Conservation (phyloP, 2,113 vertebrate genomes). For the Rhinopomastus cyanomelas region DNA sequence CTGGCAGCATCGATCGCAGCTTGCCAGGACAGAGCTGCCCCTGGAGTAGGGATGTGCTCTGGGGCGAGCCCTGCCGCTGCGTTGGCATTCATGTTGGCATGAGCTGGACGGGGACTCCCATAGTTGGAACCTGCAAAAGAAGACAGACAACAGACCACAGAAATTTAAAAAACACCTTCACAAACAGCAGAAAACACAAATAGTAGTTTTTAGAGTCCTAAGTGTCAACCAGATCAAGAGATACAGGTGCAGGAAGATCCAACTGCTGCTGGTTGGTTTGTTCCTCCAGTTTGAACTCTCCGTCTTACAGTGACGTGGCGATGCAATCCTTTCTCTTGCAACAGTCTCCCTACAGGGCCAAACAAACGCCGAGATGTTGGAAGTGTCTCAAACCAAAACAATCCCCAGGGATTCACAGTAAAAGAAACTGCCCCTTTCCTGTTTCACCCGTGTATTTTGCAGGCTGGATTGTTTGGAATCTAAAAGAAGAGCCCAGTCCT, state of each 20-base stretch:
- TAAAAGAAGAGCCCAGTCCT: not conserved
- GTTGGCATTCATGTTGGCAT: constrained; percentile 89
- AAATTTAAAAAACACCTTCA: not conserved
- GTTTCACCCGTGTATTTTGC: not conserved
- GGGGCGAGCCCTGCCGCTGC: constrained; percentile 91
- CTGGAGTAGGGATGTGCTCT: constrained; percentile 92
- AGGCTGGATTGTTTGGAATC: not conserved
- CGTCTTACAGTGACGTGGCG: not conserved
- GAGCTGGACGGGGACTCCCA: constrained; percentile 89
- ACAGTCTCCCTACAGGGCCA: not conserved
- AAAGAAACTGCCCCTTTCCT: not conserved
- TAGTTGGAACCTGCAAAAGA: constrained; percentile 90
- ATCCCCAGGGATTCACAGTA: not conserved
- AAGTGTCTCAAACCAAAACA: not conserved
- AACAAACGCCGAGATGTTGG: not conserved
- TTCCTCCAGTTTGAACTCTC: not conserved
- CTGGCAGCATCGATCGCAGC: constrained; percentile 95
- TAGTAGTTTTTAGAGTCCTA: not conserved
- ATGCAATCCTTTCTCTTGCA: not conserved
- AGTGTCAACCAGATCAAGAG: not conserved
- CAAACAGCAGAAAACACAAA: not conserved
- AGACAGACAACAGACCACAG: not conserved
- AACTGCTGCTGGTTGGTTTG: not conserved
- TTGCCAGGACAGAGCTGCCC: constrained; percentile 96
- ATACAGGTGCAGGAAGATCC: not conserved